Base-by-base conservation (phyloP, 2,113 vertebrate species). In the Clarias batrachus region DNA sequence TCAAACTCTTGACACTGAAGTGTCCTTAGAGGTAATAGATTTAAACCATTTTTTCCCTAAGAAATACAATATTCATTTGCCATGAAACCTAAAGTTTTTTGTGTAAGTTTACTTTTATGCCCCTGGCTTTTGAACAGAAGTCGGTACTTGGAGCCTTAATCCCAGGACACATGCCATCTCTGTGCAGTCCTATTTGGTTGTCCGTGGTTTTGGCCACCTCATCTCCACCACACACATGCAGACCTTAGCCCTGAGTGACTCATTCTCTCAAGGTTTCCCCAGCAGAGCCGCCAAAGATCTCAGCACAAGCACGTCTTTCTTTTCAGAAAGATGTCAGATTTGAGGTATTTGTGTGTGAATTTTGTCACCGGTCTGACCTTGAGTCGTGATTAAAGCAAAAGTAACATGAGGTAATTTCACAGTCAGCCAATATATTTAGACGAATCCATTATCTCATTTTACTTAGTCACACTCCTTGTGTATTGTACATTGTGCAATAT, bases 341-440 rank as follows among this genome's bases (percentile, higher is more conserved):
- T 21, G 57, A 86, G 84, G 86, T 79, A 87, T 78, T 56, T 71
- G 77, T 52, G 83, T 63, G 63, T 56, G 74, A 74, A 68, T 33
- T 83, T 65, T 77, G 30, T 85, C 59, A 63, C 59, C 16, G 59
- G 63, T 81, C 59, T 81, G 68, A 66, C 87, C 65, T 77, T 57
- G 59, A 60, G 83, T 81, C 30, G 8, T 70, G 52, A 63, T 25
- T 82, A 89, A 89, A 87, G 78, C 70, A 89, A 83, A 84, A 73
- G 70, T 85, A 87, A 76, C 76, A 82, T 89, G 83, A 85, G 79
- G 86, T 89, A 85, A 89, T 87, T 71, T 81, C 57, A 76, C 62
- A 56, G 4, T 82, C 63, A 79, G 62, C 59, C 54, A 85, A 37
- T 21, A 73, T 48, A 70, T 81, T 78, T 80, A 70, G 21, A 81